phyloP scores from a whole-genome alignment of 2,797 vertebrate species.

The Crax fasciolata region DNA sequence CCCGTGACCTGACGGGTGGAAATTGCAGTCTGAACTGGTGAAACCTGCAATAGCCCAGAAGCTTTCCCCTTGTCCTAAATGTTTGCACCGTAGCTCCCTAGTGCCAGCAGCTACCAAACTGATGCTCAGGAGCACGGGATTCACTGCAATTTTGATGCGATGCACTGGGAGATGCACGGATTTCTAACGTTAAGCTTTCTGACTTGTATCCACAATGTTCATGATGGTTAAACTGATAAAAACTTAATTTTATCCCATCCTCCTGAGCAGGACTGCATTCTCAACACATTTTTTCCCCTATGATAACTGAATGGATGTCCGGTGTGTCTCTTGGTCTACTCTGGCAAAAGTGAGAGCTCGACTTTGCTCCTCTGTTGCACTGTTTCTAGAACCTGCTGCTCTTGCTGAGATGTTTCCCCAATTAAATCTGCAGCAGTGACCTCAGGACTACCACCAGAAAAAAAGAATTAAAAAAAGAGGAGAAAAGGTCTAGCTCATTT shows the following conservation, averaged over 20 bases:
- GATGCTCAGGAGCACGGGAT: background rate
- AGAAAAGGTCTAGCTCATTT: background rate
- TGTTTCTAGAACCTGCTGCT: background rate
- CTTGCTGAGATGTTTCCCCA: background rate
- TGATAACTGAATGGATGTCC: no score
- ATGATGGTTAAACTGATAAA: rapidly evolving
- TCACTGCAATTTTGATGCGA: background rate
- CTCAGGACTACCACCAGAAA: background rate
- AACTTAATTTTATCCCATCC: background rate
- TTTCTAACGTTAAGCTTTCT: background rate
- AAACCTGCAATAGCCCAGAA: background rate
- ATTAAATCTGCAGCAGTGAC: background rate
- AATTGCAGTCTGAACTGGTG: background rate
- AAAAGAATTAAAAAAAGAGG: no score
- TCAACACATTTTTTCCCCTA: background rate
- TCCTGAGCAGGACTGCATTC: background rate
- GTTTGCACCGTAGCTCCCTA: background rate
- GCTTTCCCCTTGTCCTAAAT: background rate
- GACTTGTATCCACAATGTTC: background rate
- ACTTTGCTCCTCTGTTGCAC: background rate
- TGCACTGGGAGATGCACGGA: rapidly evolving
- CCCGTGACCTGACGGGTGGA: background rate
- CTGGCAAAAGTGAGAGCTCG: background rate
- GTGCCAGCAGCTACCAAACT: background rate
- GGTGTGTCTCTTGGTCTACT: background rate